Evolutionary conservation across 2,888 invertebrate genomes (phyloP), one percentile per base, ranked within the genome.

Genomic region (Epinotia demarniana): DNA sequence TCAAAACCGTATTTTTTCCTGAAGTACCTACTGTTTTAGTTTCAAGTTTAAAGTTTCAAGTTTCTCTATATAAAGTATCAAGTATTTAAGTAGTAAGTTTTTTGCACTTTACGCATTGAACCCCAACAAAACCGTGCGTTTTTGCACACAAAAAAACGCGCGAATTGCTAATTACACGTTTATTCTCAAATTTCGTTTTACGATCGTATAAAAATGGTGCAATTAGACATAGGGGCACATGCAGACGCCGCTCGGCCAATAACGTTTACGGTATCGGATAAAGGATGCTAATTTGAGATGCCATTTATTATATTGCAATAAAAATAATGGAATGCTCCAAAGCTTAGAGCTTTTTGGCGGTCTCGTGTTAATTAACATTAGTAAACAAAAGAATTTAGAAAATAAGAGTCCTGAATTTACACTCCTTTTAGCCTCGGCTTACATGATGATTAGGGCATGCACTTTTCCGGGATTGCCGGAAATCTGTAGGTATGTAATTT

Each of bases 151-250:
- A 72, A 78, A 81, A 81, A 82, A 82, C 79, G 79, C 82, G 81
- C 83, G 82, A 88, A 87, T 86, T 84, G 81, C 84, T 87, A 87
- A 89, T 88, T 87, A 87, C 84, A 76, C 84, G 80, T 81, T 84
- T 81, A 83, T 83, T 82, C 81, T 79, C 80, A 80, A 83, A 86
- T 84, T 83, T 79, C 76, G 82, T 83, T 87, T 86, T 85, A 87
- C 85, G 79, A 78, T 74, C 79, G 76, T 78, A 84, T 82, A 81
- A 84, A 87, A 82, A 79, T 80, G 80, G 75, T 85, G 85, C 86
- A 89, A 91, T 91, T 90, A 87, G 88, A 88, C 81, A 85, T 86
- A 86, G 82, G 79, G 80, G 78, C 83, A 83, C 83, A 83, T 87
- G 85, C 85, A 84, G 80, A 78, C 80, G 81, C 83, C 80, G 80